Base-by-base conservation (phyloP, 2,888 invertebrate species). In the Acronicta leporina region DNA sequence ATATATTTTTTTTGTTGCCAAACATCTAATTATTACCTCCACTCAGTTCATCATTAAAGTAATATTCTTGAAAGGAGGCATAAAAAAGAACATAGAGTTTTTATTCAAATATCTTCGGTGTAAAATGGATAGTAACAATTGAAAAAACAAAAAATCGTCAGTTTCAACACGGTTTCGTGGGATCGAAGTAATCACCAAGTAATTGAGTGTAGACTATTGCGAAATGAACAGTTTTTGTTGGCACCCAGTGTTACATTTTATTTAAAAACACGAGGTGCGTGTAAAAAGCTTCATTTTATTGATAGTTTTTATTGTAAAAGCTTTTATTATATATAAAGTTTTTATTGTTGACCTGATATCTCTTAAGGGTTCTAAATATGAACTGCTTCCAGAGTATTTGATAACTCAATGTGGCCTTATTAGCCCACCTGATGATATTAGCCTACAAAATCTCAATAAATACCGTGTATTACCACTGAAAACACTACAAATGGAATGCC, bases 171-270 rank as follows among this genome's bases (percentile, higher is more conserved):
- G 27, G 27, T 60, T 71, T 66, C 48, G 41, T 53, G 45, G 48
- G 59, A 62, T 49, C 33, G 51, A 58, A 76, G 59, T 59, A 72
- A 73, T 73, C 62, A 64, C 52, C 52, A 10, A 41, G 42, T 74
- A 63, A 74, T 63, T 52, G 55, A 61, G 47, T 41, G 49, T 53
- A 49, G 56, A 68, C 46, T 57, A 65, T 57, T 56, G 49, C 56
- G 49, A 57, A 70, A 61, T 50, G 13, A 61, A 47, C 16, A 52
- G 56, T 75, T 74, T 77, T 77, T 59, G 27, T 63, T 70, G 3
- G 9, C 46, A 57, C 20, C 42, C 50, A 54, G 47, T 56, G 38
- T 52, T 38, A 40, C 16, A 61, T 63, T 63, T 65, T 53, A 59
- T 65, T 51, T 59, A 58, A 65, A 59, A 68, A 68, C 27, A 56